phyloP scores from a whole-genome alignment of 2,888 invertebrate species.

The Heliconius charithonia region DNA sequence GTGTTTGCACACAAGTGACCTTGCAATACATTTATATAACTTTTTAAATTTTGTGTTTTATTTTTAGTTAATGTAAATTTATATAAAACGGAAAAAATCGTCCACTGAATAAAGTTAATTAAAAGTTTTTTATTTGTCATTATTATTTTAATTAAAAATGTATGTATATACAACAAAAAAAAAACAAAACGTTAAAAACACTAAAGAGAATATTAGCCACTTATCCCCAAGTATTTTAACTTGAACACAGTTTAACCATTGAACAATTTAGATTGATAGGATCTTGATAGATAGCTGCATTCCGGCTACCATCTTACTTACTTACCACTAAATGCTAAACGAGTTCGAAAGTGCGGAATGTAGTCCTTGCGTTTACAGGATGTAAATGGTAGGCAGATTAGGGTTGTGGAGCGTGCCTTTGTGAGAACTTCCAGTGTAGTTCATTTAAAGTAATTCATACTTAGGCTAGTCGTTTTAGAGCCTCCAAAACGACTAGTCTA shows the following conservation, averaged over 20 bases:
- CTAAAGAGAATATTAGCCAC: neutral
- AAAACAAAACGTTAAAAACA: too few species aligned
- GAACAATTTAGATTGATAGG: slow-evolving; percentile 20
- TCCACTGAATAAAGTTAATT: too few species aligned
- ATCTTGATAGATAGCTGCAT: slow-evolving; percentile 16
- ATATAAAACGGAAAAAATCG: too few species aligned
- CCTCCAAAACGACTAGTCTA: too few species aligned
- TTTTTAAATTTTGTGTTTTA: too few species aligned
- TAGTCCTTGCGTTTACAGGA: neutral
- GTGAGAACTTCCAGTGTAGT: neutral
- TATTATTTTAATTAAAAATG: too few species aligned
- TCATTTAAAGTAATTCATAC: neutral
- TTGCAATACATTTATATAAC: too few species aligned
- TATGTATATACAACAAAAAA: too few species aligned
- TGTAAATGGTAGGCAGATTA: neutral
- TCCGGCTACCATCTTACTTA: slow-evolving; percentile 9
- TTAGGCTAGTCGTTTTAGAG: too few species aligned
- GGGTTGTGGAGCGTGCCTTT: neutral
- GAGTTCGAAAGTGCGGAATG: slow-evolving; percentile 32
- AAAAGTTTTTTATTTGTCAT: too few species aligned
- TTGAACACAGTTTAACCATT: neutral
- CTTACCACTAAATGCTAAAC: slow-evolving; percentile 20
- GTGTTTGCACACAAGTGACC: too few species aligned
- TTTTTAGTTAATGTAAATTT: too few species aligned
- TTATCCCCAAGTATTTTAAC: slow-evolving; percentile 8